Evolutionary conservation across 2,113 vertebrate species (phyloP), one percentile per base, ranked within the genome.

Genomic region (Gasterosteus nipponicus): DNA sequence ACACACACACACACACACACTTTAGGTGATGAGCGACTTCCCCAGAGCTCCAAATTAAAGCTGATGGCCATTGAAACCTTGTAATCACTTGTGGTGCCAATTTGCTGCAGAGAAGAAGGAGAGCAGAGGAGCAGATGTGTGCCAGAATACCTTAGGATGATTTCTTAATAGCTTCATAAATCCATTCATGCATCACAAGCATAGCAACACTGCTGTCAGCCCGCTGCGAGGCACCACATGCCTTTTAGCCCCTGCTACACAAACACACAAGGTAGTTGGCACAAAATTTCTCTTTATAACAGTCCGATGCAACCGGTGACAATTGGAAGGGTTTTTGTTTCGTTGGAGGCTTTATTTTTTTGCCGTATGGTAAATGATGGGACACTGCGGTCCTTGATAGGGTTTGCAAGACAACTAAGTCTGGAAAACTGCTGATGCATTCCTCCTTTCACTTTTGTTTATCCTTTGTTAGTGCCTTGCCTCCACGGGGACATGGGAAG

Each of bases 101-200:
- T 89, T 83, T 86, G 78, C 86, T 80, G 80, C 54, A 69, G 72
- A 88, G 86, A 81, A 35, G 84, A 81, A 70, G 84, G 65, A 67
- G 75, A 73, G 71, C 77, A 33, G 73, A 87, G 84, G 81, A 88
- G 87, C 86, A 89, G 89, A 86, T 91, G 90, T 87, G 88, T 78
- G 80, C 78, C 89, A 87, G 74, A 80, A 89, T 72, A 87, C 90
- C 82, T 89, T 69, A 84, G 83, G 79, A 89, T 81, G 69, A 89
- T 87, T 91, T 90, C 84, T 87, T 92, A 91, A 93, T 87, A 81
- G 85, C 86, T 80, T 91, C 75, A 92, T 92, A 82, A 90, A 93
- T 92, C 81, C 83, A 76, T 86, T 91, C 86, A 80, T 87, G 87
- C 87, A 85, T 84, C 80, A 61, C 79, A 65, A 35, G 75, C 84